Evolutionary conservation across 2,888 invertebrate species (phyloP).

Genomic region (Trachelus iudaicus): DNA sequence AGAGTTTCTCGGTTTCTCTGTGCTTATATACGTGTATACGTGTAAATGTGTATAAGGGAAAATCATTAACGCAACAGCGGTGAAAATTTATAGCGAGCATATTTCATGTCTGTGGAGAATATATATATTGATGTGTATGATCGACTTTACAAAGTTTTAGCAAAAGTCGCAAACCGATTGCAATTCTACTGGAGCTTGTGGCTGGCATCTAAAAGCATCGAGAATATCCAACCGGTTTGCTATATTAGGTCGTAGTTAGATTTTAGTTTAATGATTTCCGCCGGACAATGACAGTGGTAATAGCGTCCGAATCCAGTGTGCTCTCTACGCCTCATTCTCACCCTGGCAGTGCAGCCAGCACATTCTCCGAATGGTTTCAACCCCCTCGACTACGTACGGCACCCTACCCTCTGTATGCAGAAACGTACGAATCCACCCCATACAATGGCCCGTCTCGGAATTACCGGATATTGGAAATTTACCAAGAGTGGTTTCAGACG

Average conservation of each 20-base stretch:
- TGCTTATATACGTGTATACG: background rate
- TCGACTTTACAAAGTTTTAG: background rate
- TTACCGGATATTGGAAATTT: background rate
- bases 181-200: conserved; percentile 26
- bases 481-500: background rate
- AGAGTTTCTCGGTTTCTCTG: background rate
- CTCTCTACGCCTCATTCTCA: conserved; percentile 30
- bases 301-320: conserved; percentile 45
- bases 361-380: conserved; percentile 49
- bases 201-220: conserved; percentile 48
- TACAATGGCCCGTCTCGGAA: background rate
- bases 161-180: background rate
- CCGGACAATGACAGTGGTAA: conserved; percentile 54
- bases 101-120: background rate
- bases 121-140: background rate
- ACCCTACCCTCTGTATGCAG: background rate
- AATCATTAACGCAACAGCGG: background rate
- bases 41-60: background rate
- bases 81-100: background rate
- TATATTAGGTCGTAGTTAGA: conserved; percentile 50
- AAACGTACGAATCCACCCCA: background rate
- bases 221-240: conserved; percentile 37
- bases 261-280: conserved; percentile 63
- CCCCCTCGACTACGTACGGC: background rate
- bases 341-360: conserved; percentile 18